A percentile compares a stretch with the other conserved stretches of the same genome.
Conservation (phyloP, 2,113 vertebrate species). For the Antechinus flavipes region DNA sequence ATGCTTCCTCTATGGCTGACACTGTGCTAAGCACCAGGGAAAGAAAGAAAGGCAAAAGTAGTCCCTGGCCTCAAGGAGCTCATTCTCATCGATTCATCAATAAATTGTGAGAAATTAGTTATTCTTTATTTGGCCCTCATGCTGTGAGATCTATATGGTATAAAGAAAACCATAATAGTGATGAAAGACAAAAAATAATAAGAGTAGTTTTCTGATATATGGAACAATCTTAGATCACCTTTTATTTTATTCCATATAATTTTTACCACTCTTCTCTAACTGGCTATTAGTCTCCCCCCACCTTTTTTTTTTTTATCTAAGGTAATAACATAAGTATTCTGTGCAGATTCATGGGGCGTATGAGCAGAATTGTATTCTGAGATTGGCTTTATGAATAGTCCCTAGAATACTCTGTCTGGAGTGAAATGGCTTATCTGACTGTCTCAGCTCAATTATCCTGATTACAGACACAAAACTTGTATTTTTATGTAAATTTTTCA, state of each 20-base stretch:
- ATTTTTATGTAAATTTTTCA: constrained; percentile 69
- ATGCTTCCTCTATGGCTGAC: background rate
- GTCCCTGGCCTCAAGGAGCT: background rate
- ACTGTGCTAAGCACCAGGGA: background rate
- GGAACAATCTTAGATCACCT: background rate
- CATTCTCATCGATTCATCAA: background rate
- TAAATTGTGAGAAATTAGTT: background rate
- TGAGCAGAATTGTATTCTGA: constrained; percentile 51
- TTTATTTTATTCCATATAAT: constrained; percentile 16
- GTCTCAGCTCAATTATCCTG: constrained; percentile 69
- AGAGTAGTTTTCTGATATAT: background rate
- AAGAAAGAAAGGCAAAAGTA: background rate
- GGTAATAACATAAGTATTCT: constrained; percentile 7
- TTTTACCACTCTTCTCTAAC: background rate
- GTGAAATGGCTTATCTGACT: constrained; percentile 64
- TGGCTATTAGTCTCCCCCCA: constrained; percentile 8
- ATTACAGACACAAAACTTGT: constrained; percentile 19
- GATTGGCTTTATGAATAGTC: constrained; percentile 55
- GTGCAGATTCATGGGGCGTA: background rate
- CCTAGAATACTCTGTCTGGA: constrained; percentile 48
- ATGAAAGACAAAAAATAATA: background rate
- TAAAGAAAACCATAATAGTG: background rate
- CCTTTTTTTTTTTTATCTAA: background rate
- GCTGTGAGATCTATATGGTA: background rate
- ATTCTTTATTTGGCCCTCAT: background rate